Evolutionary conservation across 2,113 vertebrate species (phyloP), one percentile per base, ranked within the genome.

Genomic region (Calonectris borealis): DNA sequence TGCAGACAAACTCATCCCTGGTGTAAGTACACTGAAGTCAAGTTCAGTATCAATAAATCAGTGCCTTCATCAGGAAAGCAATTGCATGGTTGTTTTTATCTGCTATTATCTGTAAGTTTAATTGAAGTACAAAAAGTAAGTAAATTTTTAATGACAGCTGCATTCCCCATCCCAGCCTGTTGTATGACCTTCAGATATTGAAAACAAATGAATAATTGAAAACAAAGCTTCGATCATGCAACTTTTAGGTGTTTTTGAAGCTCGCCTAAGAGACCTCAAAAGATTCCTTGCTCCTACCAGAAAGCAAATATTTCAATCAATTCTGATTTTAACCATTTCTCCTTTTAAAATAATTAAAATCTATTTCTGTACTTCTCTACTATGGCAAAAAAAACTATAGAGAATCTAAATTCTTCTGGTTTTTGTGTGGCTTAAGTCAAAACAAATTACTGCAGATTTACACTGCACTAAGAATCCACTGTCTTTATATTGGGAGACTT

Each of bases 181-280:
- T 86, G 93, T 95, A 44, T 96, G 97, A 97, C 97, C 97, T 98
- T 98, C 96, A 97, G 93, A 96, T 96, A 97, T 93, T 94, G 96
- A 97, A 97, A 97, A 92, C 96, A 94, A 96, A 97, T 98, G 97
- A 98, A 98, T 98, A 98, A 98, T 98, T 98, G 77, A 98, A 95
- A 95, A 92, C 96, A 93, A 93, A 93, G 78, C 86, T 97, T 97
- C 44, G 68, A 95, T 92, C 93, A 69, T 68, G 86, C 64, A 92
- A 97, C 78, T 97, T 96, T 81, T 90, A 95, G 94, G 91, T 97
- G 94, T 86, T 97, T 97, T 90, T 93, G 89, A 94, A 96, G 71
- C 75, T 96, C 3, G 34, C 79, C 70, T 93, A 60, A 87, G 77
- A 96, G 86, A 95, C 88, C 89, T 97, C 90, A 92, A 68, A 96